phyloP scores from a whole-genome alignment of 2,797 vertebrate species.

The Sebastiscus tertius region DNA sequence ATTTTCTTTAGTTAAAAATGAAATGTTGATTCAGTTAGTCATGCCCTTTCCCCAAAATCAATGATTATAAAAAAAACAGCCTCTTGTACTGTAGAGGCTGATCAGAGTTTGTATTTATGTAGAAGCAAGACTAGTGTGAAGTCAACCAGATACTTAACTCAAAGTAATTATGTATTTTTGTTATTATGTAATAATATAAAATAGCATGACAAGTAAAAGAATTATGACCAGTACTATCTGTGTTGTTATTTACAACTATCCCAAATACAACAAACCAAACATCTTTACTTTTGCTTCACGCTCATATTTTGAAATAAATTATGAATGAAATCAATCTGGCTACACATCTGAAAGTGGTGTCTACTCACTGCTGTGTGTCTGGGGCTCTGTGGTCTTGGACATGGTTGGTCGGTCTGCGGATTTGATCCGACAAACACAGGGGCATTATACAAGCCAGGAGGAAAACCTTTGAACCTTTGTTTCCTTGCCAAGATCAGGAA shows the following conservation, averaged over 20 bases:
- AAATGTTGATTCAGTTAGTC: constrained; percentile 1
- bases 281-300: not conserved
- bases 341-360: not conserved
- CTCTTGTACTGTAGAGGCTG: not conserved
- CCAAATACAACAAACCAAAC: not conserved
- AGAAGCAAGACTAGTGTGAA: not conserved
- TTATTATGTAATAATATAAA: not conserved
- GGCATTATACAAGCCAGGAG: constrained; percentile 26
- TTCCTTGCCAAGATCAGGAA: constrained; percentile 2
- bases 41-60: constrained; percentile 6
- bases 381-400: constrained; percentile 41
- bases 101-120: not conserved
- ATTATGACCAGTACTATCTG: not conserved
- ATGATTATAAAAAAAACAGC: constrained; percentile 3
- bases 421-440: constrained; percentile 1
- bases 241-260: not conserved
- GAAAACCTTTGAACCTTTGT: constrained; percentile 61
- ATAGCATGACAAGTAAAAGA: not conserved
- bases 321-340: not conserved
- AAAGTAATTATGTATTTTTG: not conserved
- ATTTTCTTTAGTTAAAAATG: not conserved
- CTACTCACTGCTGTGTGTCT: constrained; percentile 67
- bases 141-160: not conserved
- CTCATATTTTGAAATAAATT: not conserved
- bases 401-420: constrained; percentile 46